Evolutionary conservation across 2,113 vertebrate species (phyloP).

Genomic region (Marmota flaviventris): DNA sequence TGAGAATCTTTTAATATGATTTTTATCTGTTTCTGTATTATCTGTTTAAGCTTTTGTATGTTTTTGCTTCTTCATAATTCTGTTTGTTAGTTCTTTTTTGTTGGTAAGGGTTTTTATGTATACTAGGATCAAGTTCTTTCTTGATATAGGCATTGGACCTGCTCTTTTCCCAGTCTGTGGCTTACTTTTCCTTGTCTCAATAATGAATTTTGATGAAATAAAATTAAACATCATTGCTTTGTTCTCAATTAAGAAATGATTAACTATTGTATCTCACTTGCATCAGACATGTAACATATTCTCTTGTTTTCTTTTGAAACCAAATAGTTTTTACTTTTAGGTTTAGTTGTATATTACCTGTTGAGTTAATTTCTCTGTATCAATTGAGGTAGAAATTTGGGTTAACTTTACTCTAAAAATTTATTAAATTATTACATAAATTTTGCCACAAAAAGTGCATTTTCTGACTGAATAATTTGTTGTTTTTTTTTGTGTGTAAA

Average conservation of each 20-base stretch:
- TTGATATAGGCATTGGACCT: background rate
- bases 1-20: background rate
- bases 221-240: background rate
- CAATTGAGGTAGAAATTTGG: background rate
- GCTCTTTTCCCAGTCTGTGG: background rate
- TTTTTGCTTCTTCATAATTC: background rate
- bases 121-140: background rate
- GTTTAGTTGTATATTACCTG: background rate
- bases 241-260: background rate
- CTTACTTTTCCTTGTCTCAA: constrained; percentile 25
- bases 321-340: background rate
- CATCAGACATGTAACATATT: background rate
- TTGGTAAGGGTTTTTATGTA: background rate
- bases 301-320: background rate
- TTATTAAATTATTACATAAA: background rate
- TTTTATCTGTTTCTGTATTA: background rate
- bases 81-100: background rate
- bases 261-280: background rate
- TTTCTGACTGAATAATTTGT: background rate
- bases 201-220: background rate
- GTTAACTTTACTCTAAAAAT: background rate
- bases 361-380: background rate
- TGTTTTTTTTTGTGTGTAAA: background rate
- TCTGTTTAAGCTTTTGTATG: background rate
- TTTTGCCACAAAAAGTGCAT: background rate